A percentile compares a stretch with the other conserved stretches of the same genome.
phyloP scores from a whole-genome alignment of 2,797 vertebrate species.

The Rhinoraja longicauda region DNA sequence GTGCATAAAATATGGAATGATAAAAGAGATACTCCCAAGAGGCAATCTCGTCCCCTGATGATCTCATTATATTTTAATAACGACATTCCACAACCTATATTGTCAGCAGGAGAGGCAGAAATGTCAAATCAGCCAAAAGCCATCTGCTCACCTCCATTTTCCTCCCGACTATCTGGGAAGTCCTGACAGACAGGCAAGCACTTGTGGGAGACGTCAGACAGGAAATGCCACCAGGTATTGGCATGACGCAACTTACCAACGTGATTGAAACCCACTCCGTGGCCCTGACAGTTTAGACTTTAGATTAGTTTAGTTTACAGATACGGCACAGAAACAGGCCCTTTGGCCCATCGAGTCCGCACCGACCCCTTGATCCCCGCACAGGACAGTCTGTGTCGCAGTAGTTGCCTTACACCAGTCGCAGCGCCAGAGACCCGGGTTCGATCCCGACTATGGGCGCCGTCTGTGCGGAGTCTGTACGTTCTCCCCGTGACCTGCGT shows the following conservation, averaged over 20 bases:
- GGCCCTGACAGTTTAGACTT: too few species aligned
- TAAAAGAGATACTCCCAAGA: not conserved
- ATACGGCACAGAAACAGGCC: too few species aligned
- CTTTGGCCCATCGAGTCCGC: too few species aligned
- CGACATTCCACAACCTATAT: conserved; percentile 14
- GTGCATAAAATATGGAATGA: conserved; percentile 1
- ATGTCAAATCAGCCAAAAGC: not conserved
- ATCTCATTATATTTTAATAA: not conserved
- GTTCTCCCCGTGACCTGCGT: too few species aligned
- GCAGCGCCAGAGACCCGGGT: too few species aligned
- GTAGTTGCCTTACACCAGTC: too few species aligned
- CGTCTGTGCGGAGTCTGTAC: too few species aligned
- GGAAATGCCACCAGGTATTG: not conserved
- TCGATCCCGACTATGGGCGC: too few species aligned
- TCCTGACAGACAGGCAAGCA: conserved; percentile 36
- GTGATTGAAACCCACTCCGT: conserved; percentile 36
- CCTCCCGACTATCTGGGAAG: not conserved
- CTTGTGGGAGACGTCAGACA: conserved; percentile 35
- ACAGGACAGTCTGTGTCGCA: too few species aligned
- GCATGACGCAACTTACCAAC: conserved; percentile 44
- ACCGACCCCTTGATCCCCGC: too few species aligned
- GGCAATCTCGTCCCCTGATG: not conserved
- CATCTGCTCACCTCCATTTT: conserved; percentile 36
- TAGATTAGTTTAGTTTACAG: too few species aligned
- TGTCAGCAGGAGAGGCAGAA: not conserved